Conservation (phyloP, 2,888 invertebrate species). For the Conus canariensis region DNA sequence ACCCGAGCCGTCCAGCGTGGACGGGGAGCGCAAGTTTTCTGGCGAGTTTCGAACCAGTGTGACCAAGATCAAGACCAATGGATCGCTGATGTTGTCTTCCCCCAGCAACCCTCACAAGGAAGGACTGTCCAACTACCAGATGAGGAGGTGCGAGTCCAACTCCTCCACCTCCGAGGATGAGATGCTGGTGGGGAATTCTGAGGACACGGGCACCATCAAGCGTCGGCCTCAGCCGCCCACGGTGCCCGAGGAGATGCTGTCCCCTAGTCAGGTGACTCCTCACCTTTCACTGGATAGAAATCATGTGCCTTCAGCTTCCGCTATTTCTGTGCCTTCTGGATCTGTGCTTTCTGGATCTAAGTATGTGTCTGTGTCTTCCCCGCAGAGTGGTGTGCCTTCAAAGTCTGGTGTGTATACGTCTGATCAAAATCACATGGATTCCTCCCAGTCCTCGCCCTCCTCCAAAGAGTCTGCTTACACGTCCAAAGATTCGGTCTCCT, state of each 20-base stretch:
- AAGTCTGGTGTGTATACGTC: not conserved
- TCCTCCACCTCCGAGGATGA: slow-evolving; percentile 75
- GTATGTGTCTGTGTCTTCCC: slow-evolving; percentile 10
- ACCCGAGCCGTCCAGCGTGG: not conserved
- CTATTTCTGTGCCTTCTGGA: not conserved
- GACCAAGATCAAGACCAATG: slow-evolving; percentile 77
- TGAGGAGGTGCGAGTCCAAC: slow-evolving; percentile 68
- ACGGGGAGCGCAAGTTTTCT: slow-evolving; percentile 33
- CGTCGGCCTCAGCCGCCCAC: slow-evolving; percentile 55
- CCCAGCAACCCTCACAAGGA: slow-evolving; percentile 72
- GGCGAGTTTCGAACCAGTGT: slow-evolving; percentile 51
- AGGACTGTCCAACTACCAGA: slow-evolving; percentile 60
- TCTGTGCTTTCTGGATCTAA: not conserved
- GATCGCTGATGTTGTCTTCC: slow-evolving; percentile 70
- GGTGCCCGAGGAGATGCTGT: slow-evolving; percentile 33
- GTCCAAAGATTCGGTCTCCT: not conserved
- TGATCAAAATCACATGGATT: slow-evolving; percentile 11
- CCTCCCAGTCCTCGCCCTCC: not conserved
- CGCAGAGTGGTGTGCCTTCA: not conserved
- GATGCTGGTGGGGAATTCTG: slow-evolving; percentile 65
- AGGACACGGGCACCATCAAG: slow-evolving; percentile 76
- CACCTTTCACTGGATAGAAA: not conserved
- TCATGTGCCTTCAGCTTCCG: slow-evolving; percentile 8
- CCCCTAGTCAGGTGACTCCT: not conserved
- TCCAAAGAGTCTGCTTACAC: not conserved